Evolutionary conservation across 2,113 vertebrate genomes (phyloP).

Genomic region (Pachyramphus minor): DNA sequence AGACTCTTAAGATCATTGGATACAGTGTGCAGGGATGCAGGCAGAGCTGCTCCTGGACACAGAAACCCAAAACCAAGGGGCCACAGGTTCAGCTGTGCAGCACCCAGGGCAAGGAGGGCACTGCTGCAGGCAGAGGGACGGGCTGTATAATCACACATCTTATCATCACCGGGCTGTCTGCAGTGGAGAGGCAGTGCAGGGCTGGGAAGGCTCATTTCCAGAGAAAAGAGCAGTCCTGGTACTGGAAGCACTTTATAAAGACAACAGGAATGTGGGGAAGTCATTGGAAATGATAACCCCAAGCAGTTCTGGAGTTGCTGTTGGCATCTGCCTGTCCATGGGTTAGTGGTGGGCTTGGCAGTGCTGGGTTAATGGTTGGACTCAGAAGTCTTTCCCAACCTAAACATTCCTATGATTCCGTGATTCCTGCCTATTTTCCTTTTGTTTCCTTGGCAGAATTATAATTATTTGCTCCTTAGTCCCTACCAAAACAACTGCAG

Average conservation of each 20-base stretch:
- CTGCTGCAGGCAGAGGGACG: not conserved
- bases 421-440: not conserved
- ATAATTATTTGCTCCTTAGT: not conserved
- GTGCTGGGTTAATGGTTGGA: not conserved
- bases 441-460: fast-evolving
- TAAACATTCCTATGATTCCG: not conserved
- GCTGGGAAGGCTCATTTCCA: not conserved
- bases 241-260: not conserved
- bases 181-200: not conserved
- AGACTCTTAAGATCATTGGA: not conserved
- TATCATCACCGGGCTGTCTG: not conserved
- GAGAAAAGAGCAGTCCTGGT: not conserved
- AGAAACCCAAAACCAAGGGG: not conserved
- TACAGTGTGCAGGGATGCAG: fast-evolving
- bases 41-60: not conserved
- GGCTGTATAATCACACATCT: not conserved
- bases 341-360: not conserved
- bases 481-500: not conserved
- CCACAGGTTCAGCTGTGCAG: not conserved
- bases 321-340: not conserved
- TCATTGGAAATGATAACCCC: not conserved
- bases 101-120: not conserved
- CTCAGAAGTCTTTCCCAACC: not conserved
- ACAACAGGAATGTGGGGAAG: not conserved
- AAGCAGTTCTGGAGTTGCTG: not conserved